Conservation (phyloP, 2,797 vertebrate species). For the Remorina albescens region DNA sequence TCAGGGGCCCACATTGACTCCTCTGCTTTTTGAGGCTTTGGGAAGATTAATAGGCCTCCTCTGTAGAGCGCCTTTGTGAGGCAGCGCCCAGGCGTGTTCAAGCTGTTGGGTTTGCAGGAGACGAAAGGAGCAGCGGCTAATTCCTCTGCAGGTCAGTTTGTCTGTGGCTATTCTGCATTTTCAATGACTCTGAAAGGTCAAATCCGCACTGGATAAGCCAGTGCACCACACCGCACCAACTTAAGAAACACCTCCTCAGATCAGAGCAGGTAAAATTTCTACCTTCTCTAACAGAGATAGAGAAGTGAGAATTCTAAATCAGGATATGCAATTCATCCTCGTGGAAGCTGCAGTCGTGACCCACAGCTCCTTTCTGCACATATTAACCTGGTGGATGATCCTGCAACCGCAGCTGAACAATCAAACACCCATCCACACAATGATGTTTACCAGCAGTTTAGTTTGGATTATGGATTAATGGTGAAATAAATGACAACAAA, state of each 20-base stretch:
- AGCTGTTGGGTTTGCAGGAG: constrained; percentile 82
- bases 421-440: constrained; percentile 59
- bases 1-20: constrained; percentile 72
- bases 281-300: neutral
- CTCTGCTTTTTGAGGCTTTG: constrained; percentile 80
- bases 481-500: constrained; percentile 73
- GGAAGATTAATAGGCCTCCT: constrained; percentile 85
- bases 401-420: constrained; percentile 76
- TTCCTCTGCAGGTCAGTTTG: constrained; percentile 83
- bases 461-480: constrained; percentile 81
- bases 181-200: constrained; percentile 79
- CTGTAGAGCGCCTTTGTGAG: constrained; percentile 79
- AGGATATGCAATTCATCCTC: constrained; percentile 25
- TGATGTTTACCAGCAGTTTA: constrained; percentile 67
- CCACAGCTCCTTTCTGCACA: constrained; percentile 39
- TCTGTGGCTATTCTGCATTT: constrained; percentile 75
- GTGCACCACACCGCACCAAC: neutral
- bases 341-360: constrained; percentile 30
- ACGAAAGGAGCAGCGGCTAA: constrained; percentile 82
- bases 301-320: neutral
- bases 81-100: constrained; percentile 84
- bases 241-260: constrained; percentile 12
- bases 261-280: constrained; percentile 5
- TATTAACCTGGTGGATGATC: constrained; percentile 52
- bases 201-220: constrained; percentile 50